Evolutionary conservation across 1,140 invertebrate species (phyloP), one percentile per base, ranked within the genome.

Genomic region (Drosophila littoralis): DNA sequence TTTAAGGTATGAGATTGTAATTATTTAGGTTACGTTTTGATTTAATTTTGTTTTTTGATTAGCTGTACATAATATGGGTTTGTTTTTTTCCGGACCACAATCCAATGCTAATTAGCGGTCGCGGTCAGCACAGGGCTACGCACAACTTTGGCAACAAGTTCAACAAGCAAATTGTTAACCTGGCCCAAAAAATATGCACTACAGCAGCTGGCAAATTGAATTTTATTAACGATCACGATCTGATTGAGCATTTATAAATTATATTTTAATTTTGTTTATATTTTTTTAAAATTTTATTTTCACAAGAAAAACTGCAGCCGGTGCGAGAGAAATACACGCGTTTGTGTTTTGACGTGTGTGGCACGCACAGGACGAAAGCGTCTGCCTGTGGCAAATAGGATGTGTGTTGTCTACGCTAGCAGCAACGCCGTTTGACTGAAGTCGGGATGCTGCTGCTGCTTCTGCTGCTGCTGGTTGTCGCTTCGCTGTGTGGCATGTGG

Each of bases 401-500:
- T 61, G 77, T 81, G 84, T 89, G 84, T 89, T 84, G 80, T 88
- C 80, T 77, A 75, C 84, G 80, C 64, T 88, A 80, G 84, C 84
- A 88, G 84, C 84, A 71, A 89, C 84, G 84, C 84, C 80, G 84
- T 75, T 79, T 89, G 74, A 88, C 83, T 88, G 63, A 89, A 55
- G 60, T 59, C 59, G 58, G 83, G 83, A 88, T 89, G 83, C 83
- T 86, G 82, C 45, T 46, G 54, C 22, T 22, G 22, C 22, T 17
- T 1, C 17, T 83, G 83, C 83, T 86, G 82, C 45, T 46, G 54
- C 66, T 71, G 50, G 48, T 22, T 65, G 60, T 51, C 36, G 46
- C 9, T 17, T 61, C 15, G 46, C 32, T 35, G 22, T 51, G 36
- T 17, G 46, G n/a, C 59, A 28, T 51, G 61, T 52, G 42, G 28